These are phyloP conservation scores for Drosophila equinoxialis DNA, from an alignment of 1,140 invertebrate species.

Conservation along the genomic window DNA sequence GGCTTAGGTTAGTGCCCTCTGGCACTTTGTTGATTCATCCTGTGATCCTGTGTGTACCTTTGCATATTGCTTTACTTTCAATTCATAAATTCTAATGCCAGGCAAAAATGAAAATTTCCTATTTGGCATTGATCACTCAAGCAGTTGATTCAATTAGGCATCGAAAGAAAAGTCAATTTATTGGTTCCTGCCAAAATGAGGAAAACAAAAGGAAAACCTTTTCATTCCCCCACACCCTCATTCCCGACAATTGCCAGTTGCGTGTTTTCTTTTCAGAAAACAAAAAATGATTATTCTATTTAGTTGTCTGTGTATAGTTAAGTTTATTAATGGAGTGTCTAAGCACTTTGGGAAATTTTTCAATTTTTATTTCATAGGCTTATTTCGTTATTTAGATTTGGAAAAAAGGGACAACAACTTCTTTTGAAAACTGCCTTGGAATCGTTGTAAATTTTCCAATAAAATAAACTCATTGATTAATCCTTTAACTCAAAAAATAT, in stretches of 20 bases:
- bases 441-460: no score
- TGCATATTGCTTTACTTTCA: no score
- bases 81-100: conserved; percentile 46
- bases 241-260: conserved; percentile 9
- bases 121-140: conserved; percentile 46
- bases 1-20: conserved; percentile 68
- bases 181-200: conserved; percentile 15
- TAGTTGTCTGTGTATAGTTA: background rate
- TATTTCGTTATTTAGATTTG: no score
- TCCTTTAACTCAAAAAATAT: no score
- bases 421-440: no score
- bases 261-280: background rate
- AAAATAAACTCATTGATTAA: no score
- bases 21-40: conserved; percentile 51
- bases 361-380: no score
- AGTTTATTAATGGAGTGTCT: background rate
- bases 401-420: no score
- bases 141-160: conserved; percentile 47
- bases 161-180: conserved; percentile 21
- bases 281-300: background rate
- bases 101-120: conserved; percentile 23
- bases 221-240: background rate
- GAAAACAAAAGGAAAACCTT: conserved; percentile 12
- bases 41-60: background rate
- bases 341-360: background rate